Evolutionary conservation across 2,113 vertebrate genomes (phyloP), one percentile per base, ranked within the genome.

Genomic region (Chionis minor): DNA sequence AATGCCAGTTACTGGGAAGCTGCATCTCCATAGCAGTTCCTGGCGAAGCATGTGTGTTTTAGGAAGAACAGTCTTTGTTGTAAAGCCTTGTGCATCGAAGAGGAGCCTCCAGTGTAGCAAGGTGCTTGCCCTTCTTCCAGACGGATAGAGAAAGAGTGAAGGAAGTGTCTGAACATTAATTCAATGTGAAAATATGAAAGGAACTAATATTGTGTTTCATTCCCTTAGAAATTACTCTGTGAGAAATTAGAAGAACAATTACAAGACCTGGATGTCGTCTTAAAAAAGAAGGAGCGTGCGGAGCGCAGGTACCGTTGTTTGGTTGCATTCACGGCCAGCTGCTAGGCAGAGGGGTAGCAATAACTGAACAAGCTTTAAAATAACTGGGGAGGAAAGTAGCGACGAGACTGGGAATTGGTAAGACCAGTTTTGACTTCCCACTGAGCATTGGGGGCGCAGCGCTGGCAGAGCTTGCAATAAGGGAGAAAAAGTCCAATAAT

Each of bases 221-320:
- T 95, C 83, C 75, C 97, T 88, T 87, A 99, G 99, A 99, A 99
- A 98, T 97, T 99, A 78, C 97, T 99, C 55, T 99, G 99, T 96
- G 99, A 99, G 96, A 99, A 99, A 87, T 97, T 99, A 95, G 99
- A 99, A 94, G 99, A 99, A 86, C 99, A 99, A 72, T 97, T 99
- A 66, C 99, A 98, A 98, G 99, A 99, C 88, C 98, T 99, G 97
- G 99, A 99, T 94, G 98, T 99, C 42, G 99, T 99, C 86, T 98
- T 99, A 93, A 99, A 99, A 98, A 99, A 99, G 95, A 99, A 98
- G 87, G 99, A 99, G 81, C 96, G 99, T 77, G 99, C 99, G 16
- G 99, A 99, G 90, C 98, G 99, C 96, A 99, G 99, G 99, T 99
- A 97, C 52, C 58, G 3, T 42, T 69, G 8, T 42, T 80, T 73